These are phyloP conservation scores for Agrotis ipsilon DNA, from an alignment of 2,888 invertebrate species.

Conservation along the genomic window DNA sequence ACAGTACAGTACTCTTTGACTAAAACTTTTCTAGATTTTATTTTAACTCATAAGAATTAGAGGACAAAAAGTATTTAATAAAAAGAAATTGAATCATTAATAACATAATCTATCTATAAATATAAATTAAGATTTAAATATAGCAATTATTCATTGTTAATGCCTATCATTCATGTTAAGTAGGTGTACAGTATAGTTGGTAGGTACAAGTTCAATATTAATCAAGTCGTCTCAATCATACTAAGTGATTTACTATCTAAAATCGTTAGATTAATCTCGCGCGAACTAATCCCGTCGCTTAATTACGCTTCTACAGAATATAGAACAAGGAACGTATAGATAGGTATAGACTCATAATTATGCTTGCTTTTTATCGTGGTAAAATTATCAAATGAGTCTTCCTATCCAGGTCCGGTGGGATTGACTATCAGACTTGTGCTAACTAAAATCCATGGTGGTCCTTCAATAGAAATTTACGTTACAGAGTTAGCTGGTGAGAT, in stretches of 20 bases:
- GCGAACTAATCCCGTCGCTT: slow-evolving; percentile 78
- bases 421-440: too few species aligned
- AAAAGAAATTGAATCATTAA: slow-evolving; percentile 1
- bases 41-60: not conserved
- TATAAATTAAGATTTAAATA: slow-evolving; percentile 6
- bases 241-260: slow-evolving; percentile 80
- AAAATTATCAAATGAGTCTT: too few species aligned
- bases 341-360: not conserved
- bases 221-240: slow-evolving; percentile 77
- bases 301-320: slow-evolving; percentile 69
- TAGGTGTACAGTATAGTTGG: slow-evolving; percentile 16
- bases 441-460: too few species aligned
- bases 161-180: slow-evolving; percentile 16
- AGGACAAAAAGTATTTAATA: not conserved
- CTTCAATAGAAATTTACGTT: too few species aligned
- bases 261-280: slow-evolving; percentile 82
- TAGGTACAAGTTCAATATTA: slow-evolving; percentile 70
- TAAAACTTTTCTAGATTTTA: too few species aligned
- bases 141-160: slow-evolving; percentile 15
- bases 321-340: slow-evolving; percentile 48
- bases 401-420: too few species aligned
- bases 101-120: not conserved
- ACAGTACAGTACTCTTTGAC: too few species aligned
- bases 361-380: too few species aligned
- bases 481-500: too few species aligned